Base-by-base conservation (phyloP, 2,113 vertebrate genomes). In the Anthoscopus minutus region DNA sequence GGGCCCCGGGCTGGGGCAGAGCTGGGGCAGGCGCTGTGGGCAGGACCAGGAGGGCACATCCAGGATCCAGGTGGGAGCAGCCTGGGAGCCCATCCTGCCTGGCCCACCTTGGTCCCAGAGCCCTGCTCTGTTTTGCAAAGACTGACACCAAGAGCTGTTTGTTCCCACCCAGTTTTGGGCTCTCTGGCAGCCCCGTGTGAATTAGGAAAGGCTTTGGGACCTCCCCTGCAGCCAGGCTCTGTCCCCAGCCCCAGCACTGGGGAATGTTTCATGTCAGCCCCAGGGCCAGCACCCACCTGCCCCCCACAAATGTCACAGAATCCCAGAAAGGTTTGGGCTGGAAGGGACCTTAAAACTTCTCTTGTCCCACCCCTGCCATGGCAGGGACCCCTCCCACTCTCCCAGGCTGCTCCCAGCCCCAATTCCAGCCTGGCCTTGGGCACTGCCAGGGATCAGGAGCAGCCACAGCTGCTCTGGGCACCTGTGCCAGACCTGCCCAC, bases 291-390 rank as follows among this genome's bases (percentile, higher is more conserved):
- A 50, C 25, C 4, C 7, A 37, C 3, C 27, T 50, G 14, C 11
- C 11, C 33, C 57, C 24, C 31, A 28, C 2, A 23, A 15, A 73
- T 4, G 23, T 30, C 70, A 47, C 5, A 6, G 56, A 66, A 44
- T 31, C 15, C 0, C 9, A 1, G 60, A 7, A 10, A 9, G 31
- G 15, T 9, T 40, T 27, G 71, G 35, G 10, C 1, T 22, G n/a
- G 13, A 8, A 47, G 8, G 20, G 40, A 83, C 1, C 0, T 31
- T 1, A 31, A 31, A 76, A 2, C 3, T 1, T 35, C 2, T 0
- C 15, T 20, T 3, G 2, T 13, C 1, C 37, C 45, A 60, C 7
- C 15, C 24, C 53, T 18, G 45, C 69, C 77, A 28, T 2, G 15
- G 15, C 86, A 73, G 77, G 37, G 67, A 65, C 67, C 14, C 13